These are phyloP conservation scores for Poicephalus meyeri DNA, from an alignment of 2,113 vertebrate genomes.

Conservation along the genomic window DNA sequence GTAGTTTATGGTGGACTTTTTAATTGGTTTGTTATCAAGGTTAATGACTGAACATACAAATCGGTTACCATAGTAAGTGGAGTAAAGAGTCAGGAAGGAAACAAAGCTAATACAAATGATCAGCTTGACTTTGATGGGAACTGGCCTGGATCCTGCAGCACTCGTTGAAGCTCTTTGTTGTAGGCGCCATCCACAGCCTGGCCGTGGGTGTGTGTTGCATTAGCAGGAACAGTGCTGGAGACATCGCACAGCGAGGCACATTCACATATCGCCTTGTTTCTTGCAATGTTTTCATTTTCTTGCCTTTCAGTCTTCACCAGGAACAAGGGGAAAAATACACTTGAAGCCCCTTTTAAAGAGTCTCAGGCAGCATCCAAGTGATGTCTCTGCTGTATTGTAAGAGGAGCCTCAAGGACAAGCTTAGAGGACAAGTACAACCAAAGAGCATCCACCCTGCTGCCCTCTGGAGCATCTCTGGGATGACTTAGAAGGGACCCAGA, in stretches of 20 bases:
- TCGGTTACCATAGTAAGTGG: not conserved
- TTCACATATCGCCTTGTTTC: not conserved
- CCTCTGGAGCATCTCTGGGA: not conserved
- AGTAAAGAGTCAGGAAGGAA: slow-evolving; percentile 6
- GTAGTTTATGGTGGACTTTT: not conserved
- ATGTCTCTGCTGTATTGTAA: not conserved
- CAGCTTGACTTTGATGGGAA: slow-evolving; percentile 24
- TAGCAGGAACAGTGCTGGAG: not conserved
- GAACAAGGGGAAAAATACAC: not conserved
- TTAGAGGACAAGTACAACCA: not conserved
- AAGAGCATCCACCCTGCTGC: not conserved
- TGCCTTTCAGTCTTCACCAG: not conserved
- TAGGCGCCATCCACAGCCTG: slow-evolving; percentile 6
- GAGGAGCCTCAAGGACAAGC: not conserved
- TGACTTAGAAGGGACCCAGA: not conserved
- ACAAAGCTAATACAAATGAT: slow-evolving; percentile 24
- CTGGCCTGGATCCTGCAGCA: slow-evolving; percentile 51
- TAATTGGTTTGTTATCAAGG: not conserved
- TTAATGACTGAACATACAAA: not conserved
- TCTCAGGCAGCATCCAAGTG: not conserved
- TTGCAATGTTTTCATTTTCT: not conserved
- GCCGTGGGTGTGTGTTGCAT: not conserved
- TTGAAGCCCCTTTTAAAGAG: not conserved
- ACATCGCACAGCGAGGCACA: not conserved
- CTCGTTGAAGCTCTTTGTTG: not conserved